phyloP scores from a whole-genome alignment of 2,888 invertebrate species.

The Matsumyia berberina region DNA sequence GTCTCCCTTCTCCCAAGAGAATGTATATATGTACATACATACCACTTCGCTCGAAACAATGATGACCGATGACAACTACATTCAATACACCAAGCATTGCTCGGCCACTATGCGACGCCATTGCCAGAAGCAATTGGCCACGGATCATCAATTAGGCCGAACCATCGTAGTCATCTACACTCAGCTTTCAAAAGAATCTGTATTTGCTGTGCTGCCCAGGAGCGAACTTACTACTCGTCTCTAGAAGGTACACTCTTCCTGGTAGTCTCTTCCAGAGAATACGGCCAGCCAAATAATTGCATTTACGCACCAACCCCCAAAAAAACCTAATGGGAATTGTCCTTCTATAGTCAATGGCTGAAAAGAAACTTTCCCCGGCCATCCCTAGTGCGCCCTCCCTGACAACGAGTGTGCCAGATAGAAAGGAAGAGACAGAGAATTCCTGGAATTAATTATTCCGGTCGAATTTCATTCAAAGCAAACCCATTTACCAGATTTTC shows the following conservation, averaged over 20 bases:
- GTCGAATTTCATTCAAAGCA: slow-evolving; percentile 76
- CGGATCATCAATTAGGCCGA: slow-evolving; percentile 69
- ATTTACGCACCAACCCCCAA: slow-evolving; percentile 68
- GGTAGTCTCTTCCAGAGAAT: not conserved
- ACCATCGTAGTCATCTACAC: slow-evolving; percentile 20
- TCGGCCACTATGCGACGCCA: slow-evolving; percentile 5
- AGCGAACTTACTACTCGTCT: slow-evolving; percentile 11
- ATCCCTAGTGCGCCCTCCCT: slow-evolving; percentile 3
- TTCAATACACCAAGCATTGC: slow-evolving; percentile 27
- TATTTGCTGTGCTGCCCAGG: slow-evolving; percentile 9
- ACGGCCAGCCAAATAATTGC: slow-evolving; percentile 61
- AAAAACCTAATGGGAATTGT: slow-evolving; percentile 67
- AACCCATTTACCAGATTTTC: slow-evolving; percentile 76
- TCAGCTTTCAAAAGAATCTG: slow-evolving; percentile 46
- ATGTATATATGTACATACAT: no score
- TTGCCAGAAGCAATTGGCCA: slow-evolving; percentile 64
- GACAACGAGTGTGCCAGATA: not conserved
- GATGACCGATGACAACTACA: slow-evolving; percentile 53
- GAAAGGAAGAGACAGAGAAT: slow-evolving; percentile 4
- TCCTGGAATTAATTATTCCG: slow-evolving; percentile 77
- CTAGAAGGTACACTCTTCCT: slow-evolving; percentile 24
- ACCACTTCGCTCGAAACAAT: slow-evolving; percentile 42
- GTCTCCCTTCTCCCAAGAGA: slow-evolving; percentile 45
- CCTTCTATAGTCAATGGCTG: slow-evolving; percentile 47
- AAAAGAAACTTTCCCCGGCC: slow-evolving; percentile 29